Percentiles rank a stretch among this genome's conserved stretches.
Evolutionary conservation across 1,140 invertebrate genomes (phyloP).

Genomic region (Neuroterus valhalla): DNA sequence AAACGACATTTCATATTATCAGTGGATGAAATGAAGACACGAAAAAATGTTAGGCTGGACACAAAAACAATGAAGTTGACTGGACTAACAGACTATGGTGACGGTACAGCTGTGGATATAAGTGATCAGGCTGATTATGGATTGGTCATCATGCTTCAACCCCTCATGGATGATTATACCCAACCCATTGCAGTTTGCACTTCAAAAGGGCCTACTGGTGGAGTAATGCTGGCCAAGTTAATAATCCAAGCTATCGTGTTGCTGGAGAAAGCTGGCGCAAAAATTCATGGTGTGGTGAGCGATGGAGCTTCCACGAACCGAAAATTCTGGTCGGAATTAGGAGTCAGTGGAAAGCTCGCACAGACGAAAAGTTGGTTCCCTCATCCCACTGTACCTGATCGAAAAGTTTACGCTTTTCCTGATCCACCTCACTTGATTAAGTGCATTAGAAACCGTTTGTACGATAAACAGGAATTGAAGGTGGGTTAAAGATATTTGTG

Average conservation of each 20-base stretch:
- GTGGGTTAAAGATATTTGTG: background rate
- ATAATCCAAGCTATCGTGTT: constrained; percentile 40
- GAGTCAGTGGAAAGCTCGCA: constrained; percentile 26
- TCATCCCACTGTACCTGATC: constrained; percentile 24
- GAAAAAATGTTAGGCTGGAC: constrained; percentile 38
- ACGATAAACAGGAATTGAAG: constrained; percentile 2
- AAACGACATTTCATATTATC: constrained; percentile 40
- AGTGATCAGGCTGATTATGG: constrained; percentile 41
- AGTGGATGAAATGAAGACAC: constrained; percentile 43
- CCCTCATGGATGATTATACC: constrained; percentile 34
- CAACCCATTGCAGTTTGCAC: constrained; percentile 46
- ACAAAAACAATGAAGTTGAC: constrained; percentile 36
- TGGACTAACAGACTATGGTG: constrained; percentile 44
- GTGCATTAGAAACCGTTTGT: background rate
- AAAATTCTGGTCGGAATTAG: constrained; percentile 33
- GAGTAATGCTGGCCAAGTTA: constrained; percentile 37
- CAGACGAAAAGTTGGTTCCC: background rate
- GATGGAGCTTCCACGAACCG: constrained; percentile 39
- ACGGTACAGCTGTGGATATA: constrained; percentile 29
- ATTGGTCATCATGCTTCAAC: constrained; percentile 44
- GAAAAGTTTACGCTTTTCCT: constrained; percentile 30
- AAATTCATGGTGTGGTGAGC: constrained; percentile 39
- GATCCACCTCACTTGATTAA: constrained; percentile 32
- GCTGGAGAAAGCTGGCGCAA: constrained; percentile 35
- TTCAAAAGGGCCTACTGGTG: constrained; percentile 34